Evolutionary conservation across 2,113 vertebrate genomes (phyloP), one percentile per base, ranked within the genome.

Genomic region (Polyodon spathula): DNA sequence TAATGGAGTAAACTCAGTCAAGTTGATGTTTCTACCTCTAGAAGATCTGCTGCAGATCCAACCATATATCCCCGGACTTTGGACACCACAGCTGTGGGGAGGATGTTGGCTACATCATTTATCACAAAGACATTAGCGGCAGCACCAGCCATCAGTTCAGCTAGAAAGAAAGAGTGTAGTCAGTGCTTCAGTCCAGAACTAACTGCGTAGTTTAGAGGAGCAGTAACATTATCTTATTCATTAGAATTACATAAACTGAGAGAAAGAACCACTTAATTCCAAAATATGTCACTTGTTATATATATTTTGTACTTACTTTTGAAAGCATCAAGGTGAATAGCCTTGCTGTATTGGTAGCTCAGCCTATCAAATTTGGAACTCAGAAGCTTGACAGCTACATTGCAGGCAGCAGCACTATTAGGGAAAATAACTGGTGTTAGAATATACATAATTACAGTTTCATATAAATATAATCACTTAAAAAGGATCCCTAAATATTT

Each of bases 331-430:
- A 75, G 62, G 40, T 56, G 43, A 43, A 74, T 70, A 41, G 67
- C 61, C 38, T 68, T 77, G 69, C 75, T 79, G 67, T 69, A 67
- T 6, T 38, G 61, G 60, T 74, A 73, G 0, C 70, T 63, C 39
- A 67, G 66, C 8, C 0, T 65, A 54, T 78, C 74, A 1, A 71
- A 73, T 58, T 64, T 82, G 48, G 52, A 54, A 6, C 59, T 73
- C 15, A 82, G 56, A n/a, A 55, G 11, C 64, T 68, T 74, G 42
- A 78, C 0, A 54, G 71, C 80, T 64, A 79, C 73, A 54, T 78
- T 77, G 70, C 72, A 77, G 46, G 69, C 68, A 69, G 80, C 68
- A 68, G 73, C 4, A 37, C 7, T 37, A 10, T 14, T 6, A 12
- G 9, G 14, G 40, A n/a, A 14, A 12, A 11, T 39, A 40, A 56